Percentiles rank a stretch among this genome's conserved stretches.
Conservation (phyloP, 2,888 invertebrate genomes). For the Rhyacophila evoluta region DNA sequence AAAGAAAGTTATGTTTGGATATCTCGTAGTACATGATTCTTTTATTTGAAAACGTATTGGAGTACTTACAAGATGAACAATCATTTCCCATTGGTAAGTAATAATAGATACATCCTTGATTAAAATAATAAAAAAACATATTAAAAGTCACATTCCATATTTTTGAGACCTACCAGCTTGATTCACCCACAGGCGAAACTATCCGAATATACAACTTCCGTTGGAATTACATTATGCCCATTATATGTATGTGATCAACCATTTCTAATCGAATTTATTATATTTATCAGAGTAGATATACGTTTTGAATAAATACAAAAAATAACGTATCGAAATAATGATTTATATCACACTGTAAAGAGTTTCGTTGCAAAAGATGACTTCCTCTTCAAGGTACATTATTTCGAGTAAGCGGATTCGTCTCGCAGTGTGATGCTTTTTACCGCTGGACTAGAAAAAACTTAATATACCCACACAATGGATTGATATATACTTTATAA, state of each 20-base stretch:
- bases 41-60: too few species aligned
- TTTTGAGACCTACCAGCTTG: too few species aligned
- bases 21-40: too few species aligned
- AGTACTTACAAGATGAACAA: too few species aligned
- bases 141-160: too few species aligned
- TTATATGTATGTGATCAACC: neutral
- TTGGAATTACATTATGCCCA: too few species aligned
- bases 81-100: too few species aligned
- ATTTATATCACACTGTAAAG: neutral
- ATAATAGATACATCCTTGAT: too few species aligned
- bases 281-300: neutral
- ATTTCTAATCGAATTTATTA: neutral
- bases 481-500: too few species aligned
- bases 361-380: neutral
- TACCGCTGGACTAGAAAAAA: neutral
- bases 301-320: neutral
- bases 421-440: neutral
- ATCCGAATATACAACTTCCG: neutral
- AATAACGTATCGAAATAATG: conserved; percentile 6
- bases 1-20: too few species aligned
- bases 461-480: too few species aligned
- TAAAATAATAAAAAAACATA: too few species aligned
- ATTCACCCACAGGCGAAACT: neutral
- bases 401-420: neutral
- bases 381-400: conserved; percentile 12